These are phyloP conservation scores for Chondrilla cf. caribensis DNA, from an alignment of 37 sponge, comb jelly and placozoan species.

Conservation along the genomic window DNA sequence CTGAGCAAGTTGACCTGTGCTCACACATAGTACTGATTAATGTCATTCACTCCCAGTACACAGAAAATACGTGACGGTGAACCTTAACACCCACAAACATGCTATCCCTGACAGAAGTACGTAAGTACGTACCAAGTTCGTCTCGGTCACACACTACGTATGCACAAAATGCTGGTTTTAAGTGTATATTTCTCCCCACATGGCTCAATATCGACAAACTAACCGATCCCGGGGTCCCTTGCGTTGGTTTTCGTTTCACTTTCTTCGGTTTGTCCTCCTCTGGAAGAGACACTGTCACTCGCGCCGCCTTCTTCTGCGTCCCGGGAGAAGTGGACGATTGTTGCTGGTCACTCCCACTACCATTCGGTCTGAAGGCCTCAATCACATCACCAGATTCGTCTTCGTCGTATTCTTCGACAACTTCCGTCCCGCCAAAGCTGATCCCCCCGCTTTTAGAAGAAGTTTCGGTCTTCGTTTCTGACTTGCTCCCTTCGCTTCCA, in stretches of 20 bases:
- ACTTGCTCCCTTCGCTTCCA: not conserved
- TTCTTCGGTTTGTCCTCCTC: conserved; percentile 31
- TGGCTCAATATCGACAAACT: not conserved
- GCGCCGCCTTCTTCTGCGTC: not conserved
- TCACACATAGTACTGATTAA: too few species aligned
- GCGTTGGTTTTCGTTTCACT: not conserved
- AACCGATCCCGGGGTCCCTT: conserved; percentile 19
- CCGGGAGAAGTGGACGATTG: not conserved
- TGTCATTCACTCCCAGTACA: too few species aligned
- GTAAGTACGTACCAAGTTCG: too few species aligned
- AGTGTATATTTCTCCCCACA: too few species aligned
- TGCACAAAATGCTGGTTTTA: too few species aligned
- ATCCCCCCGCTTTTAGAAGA: not conserved
- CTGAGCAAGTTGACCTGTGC: too few species aligned
- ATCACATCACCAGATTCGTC: not conserved
- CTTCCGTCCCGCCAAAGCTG: conserved; percentile 12
- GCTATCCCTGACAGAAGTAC: too few species aligned
- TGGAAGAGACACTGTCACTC: conserved; percentile 8
- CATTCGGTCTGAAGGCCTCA: not conserved
- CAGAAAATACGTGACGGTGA: too few species aligned
- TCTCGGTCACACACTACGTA: too few species aligned
- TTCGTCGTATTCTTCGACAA: not conserved
- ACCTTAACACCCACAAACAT: too few species aligned
- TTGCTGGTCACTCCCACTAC: not conserved
- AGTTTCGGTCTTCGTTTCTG: not conserved